Percentiles rank a stretch among this genome's conserved stretches.
phyloP scores from a whole-genome alignment of 2,113 vertebrate genomes.

The Dipodomys ordii region DNA sequence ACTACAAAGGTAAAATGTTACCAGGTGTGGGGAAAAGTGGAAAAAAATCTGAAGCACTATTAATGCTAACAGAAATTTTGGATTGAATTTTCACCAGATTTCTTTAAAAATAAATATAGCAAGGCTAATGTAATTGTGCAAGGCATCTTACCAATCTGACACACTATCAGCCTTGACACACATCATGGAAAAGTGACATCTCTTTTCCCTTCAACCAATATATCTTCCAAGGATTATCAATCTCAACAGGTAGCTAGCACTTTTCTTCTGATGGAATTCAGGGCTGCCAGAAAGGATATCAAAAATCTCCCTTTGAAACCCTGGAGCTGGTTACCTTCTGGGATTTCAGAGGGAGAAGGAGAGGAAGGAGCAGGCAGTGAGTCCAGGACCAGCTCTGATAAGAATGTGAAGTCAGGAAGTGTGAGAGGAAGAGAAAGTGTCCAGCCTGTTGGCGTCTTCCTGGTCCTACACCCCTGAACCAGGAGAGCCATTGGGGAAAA shows the following conservation, averaged over 20 bases:
- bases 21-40: not conserved
- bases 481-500: conserved; percentile 78
- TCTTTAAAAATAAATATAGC: conserved; percentile 47
- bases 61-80: conserved; percentile 1
- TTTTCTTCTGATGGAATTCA: not conserved
- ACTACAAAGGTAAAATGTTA: not conserved
- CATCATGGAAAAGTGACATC: not conserved
- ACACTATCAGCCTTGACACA: conserved; percentile 54
- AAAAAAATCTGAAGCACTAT: not conserved
- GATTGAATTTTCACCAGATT: conserved; percentile 22
- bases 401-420: conserved; percentile 59
- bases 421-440: not conserved
- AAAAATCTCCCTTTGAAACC: conserved; percentile 39
- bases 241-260: conserved; percentile 50
- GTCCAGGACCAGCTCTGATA: not conserved
- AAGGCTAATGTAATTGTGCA: conserved; percentile 31
- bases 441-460: conserved; percentile 19
- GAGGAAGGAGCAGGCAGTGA: conserved; percentile 19
- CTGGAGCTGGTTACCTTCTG: conserved; percentile 35
- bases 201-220: conserved; percentile 58
- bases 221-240: not conserved
- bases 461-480: conserved; percentile 45
- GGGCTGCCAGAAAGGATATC: not conserved
- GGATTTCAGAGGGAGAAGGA: not conserved
- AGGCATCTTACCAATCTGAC: conserved; percentile 64